These are phyloP conservation scores for Harlomillsia oculata DNA, from an alignment of 1,140 invertebrate genomes.

Conservation along the genomic window DNA sequence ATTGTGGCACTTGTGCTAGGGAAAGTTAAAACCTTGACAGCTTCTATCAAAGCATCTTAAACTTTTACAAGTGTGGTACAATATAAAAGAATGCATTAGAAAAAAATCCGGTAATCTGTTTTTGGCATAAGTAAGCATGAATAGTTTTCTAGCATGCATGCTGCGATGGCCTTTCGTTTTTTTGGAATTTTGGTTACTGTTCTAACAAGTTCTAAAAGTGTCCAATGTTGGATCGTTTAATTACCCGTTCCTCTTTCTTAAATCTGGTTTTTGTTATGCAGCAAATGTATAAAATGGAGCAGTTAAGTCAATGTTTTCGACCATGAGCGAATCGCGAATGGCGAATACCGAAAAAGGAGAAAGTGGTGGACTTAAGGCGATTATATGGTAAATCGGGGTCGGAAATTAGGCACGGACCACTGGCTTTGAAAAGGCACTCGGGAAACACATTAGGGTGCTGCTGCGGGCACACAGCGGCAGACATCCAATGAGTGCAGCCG, in stretches of 20 bases:
- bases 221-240: too few relatives aligned
- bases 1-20: too few relatives aligned
- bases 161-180: too few relatives aligned
- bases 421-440: constrained; percentile 33
- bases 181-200: too few relatives aligned
- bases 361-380: constrained; percentile 35
- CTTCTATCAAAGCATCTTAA: background rate
- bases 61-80: background rate
- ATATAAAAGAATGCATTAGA: background rate
- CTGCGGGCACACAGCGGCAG: background rate
- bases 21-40: too few relatives aligned
- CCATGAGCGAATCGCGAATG: too few relatives aligned
- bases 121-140: background rate
- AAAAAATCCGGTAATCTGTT: background rate
- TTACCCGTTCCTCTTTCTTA: too few relatives aligned
- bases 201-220: too few relatives aligned
- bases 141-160: background rate
- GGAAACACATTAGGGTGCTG: constrained; percentile 16
- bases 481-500: constrained; percentile 9
- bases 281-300: too few relatives aligned
- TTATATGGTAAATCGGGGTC: constrained; percentile 31
- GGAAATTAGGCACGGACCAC: constrained; percentile 21
- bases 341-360: constrained; percentile 8
- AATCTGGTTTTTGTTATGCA: too few relatives aligned
- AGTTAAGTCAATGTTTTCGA: too few relatives aligned